These are phyloP conservation scores for Siniperca chuatsi DNA, from an alignment of 2,113 vertebrate genomes.

Conservation along the genomic window DNA sequence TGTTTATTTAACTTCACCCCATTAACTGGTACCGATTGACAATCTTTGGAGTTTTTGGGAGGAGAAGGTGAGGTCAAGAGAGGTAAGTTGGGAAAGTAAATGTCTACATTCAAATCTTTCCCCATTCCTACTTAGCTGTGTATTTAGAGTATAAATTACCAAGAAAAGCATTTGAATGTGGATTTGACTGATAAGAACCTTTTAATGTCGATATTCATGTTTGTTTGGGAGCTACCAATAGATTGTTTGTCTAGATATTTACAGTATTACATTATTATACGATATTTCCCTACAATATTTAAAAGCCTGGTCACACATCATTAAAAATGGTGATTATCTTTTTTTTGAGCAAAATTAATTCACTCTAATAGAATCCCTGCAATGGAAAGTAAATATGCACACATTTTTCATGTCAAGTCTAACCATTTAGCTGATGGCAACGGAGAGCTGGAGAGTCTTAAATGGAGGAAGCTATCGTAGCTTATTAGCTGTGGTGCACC, in stretches of 20 bases:
- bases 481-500: neutral
- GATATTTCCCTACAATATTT: neutral
- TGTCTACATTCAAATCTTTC: neutral
- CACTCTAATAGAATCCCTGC: neutral
- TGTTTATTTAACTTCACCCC: conserved; percentile 57
- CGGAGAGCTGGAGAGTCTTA: neutral
- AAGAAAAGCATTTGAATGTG: neutral
- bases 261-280: neutral
- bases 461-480: neutral
- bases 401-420: neutral
- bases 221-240: neutral
- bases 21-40: conserved; percentile 54
- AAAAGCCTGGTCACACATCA: neutral
- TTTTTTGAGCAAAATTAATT: neutral
- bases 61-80: conserved; percentile 21
- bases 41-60: conserved; percentile 32
- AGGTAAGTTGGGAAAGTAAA: conserved; percentile 18
- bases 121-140: neutral
- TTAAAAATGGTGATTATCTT: neutral
- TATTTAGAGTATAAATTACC: neutral
- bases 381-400: neutral
- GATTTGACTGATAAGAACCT: neutral
- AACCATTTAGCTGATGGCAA: neutral
- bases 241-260: neutral
- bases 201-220: neutral